Percentiles rank a stretch among this genome's conserved stretches.
phyloP scores from a whole-genome alignment of 2,797 vertebrate genomes.

The Lutjanus campechanus region DNA sequence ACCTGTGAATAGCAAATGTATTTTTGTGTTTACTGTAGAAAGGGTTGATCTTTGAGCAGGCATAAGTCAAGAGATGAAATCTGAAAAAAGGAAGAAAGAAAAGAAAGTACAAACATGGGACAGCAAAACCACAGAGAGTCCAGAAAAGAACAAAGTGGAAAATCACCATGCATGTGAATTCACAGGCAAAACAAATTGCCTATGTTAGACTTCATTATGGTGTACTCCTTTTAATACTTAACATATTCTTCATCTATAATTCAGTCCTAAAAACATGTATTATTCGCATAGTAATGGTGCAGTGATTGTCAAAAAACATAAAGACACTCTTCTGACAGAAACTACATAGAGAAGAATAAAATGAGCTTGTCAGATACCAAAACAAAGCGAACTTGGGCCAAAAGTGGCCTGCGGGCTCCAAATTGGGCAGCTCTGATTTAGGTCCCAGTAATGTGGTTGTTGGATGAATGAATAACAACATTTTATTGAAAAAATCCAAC shows the following conservation, averaged over 20 bases:
- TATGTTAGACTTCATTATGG: not conserved
- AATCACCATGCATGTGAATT: not conserved
- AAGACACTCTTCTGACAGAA: no score
- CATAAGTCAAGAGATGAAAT: not conserved
- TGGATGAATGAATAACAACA: not conserved
- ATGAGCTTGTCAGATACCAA: no score
- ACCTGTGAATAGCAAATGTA: not conserved
- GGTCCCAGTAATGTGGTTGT: not conserved
- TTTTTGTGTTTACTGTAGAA: not conserved
- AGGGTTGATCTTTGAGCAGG: not conserved
- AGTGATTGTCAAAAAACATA: no score
- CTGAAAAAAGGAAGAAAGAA: conserved; percentile 35
- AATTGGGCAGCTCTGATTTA: no score
- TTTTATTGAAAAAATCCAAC: not conserved
- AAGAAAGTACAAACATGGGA: not conserved
- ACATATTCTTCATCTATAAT: not conserved
- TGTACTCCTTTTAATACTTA: not conserved
- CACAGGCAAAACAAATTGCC: no score
- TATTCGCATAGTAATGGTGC: no score
- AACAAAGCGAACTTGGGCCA: no score
- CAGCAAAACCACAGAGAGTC: conserved; percentile 21
- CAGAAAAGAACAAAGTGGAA: not conserved
- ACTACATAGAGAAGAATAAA: no score
- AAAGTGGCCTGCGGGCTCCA: no score
- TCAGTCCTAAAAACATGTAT: no score